Evolutionary conservation across 2,888 invertebrate species (phyloP).

Genomic region (Apotomis capreana): DNA sequence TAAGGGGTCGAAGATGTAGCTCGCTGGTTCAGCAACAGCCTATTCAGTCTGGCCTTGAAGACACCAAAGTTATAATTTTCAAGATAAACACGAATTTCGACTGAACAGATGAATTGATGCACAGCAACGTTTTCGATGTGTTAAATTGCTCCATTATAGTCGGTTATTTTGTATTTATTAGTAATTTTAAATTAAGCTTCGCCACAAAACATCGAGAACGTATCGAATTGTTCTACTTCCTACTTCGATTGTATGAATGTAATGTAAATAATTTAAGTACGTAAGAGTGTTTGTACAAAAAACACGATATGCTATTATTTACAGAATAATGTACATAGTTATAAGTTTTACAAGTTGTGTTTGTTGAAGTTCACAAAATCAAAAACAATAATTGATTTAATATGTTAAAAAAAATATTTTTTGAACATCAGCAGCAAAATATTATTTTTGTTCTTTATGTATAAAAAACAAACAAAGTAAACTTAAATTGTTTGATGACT

Average conservation of each 20-base stretch:
- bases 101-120: too few relatives aligned
- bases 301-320: neutral
- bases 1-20: too few relatives aligned
- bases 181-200: neutral
- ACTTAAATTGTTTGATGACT: neutral
- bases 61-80: too few relatives aligned
- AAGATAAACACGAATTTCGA: too few relatives aligned
- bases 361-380: neutral
- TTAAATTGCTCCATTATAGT: too few relatives aligned
- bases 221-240: constrained; percentile 21
- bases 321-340: neutral
- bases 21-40: too few relatives aligned
- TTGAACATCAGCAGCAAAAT: neutral
- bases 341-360: neutral
- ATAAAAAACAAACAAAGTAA: too few relatives aligned
- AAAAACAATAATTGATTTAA: neutral
- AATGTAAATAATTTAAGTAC: constrained; percentile 8
- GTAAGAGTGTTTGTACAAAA: constrained; percentile 6
- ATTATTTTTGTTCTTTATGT: too few relatives aligned
- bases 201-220: constrained; percentile 24
- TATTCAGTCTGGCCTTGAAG: too few relatives aligned
- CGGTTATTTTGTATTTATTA: neutral
- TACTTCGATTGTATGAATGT: constrained; percentile 11
- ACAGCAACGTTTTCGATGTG: too few relatives aligned
- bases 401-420: neutral